Evolutionary conservation across 2,888 invertebrate species (phyloP).

Genomic region (Ctenicera cuprea): DNA sequence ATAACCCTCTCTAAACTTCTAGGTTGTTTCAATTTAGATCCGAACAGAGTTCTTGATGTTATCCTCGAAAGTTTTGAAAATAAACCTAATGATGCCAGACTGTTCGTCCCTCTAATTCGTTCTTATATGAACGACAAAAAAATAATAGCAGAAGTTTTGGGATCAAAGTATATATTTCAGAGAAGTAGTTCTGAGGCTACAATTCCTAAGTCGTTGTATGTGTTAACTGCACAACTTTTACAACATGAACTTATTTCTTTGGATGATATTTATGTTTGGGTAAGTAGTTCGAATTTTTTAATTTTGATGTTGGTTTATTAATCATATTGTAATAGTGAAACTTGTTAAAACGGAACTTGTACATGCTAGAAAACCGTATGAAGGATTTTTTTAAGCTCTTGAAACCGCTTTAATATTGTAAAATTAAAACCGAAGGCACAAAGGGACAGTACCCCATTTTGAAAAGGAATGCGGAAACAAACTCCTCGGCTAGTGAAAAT

Average conservation of each 20-base stretch:
- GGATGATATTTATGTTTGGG: conserved; percentile 94
- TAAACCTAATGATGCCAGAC: conserved; percentile 83
- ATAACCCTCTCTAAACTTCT: too few relatives aligned
- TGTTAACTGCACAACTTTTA: conserved; percentile 91
- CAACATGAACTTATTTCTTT: conserved; percentile 91
- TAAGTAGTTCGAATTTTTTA: conserved; percentile 73
- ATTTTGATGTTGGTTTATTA: too few relatives aligned
- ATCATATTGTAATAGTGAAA: too few relatives aligned
- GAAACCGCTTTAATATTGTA: too few relatives aligned
- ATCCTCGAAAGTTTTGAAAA: conserved; percentile 97
- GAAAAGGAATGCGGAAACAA: too few relatives aligned
- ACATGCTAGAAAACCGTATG: too few relatives aligned
- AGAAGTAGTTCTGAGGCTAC: conserved; percentile 79
- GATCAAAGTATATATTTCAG: conserved; percentile 89
- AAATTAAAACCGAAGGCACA: too few relatives aligned
- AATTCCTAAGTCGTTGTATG: conserved; percentile 90
- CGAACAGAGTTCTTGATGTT: conserved; percentile 96
- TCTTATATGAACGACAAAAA: conserved; percentile 92
- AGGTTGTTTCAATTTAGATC: conserved; percentile 99
- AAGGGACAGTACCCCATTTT: too few relatives aligned
- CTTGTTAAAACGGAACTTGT: too few relatives aligned
- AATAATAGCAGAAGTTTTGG: conserved; percentile 95
- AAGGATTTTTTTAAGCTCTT: too few relatives aligned
- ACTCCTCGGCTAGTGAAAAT: too few relatives aligned
- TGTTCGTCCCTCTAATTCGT: conserved; percentile 91